Conservation (phyloP, 2,797 vertebrate genomes). For the Rousettus madagascariensis region DNA sequence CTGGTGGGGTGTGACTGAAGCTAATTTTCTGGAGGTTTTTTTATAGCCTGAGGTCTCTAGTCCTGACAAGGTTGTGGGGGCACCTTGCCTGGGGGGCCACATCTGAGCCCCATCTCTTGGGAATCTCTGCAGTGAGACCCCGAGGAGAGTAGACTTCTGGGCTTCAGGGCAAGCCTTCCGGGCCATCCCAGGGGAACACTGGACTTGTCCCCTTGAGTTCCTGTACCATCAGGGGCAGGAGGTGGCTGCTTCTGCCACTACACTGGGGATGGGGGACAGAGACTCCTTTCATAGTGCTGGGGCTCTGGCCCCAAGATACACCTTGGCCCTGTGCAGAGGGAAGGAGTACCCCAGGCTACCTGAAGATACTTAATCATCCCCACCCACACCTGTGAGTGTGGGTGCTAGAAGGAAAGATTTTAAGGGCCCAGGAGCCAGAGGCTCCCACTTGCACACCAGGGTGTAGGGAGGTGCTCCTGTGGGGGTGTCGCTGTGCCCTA, state of each 20-base stretch:
- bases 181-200: background rate
- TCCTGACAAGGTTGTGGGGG: background rate
- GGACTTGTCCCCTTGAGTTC: background rate
- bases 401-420: background rate
- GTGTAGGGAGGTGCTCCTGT: background rate
- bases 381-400: background rate
- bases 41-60: background rate
- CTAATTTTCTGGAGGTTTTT: slow-evolving; percentile 1
- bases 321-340: background rate
- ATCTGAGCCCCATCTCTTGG: background rate
- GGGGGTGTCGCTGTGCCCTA: background rate
- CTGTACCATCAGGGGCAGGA: background rate
- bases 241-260: background rate
- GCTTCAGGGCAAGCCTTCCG: background rate
- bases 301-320: background rate
- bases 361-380: slow-evolving; percentile 20
- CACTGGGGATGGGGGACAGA: background rate
- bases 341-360: slow-evolving; percentile 1
- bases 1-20: background rate
- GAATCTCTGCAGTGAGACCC: background rate
- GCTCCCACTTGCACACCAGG: background rate
- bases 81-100: background rate
- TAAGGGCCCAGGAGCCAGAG: background rate
- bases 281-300: background rate
- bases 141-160: background rate